Conservation (phyloP, 2,888 invertebrate species). For the Lissocephala sabroskyi region DNA sequence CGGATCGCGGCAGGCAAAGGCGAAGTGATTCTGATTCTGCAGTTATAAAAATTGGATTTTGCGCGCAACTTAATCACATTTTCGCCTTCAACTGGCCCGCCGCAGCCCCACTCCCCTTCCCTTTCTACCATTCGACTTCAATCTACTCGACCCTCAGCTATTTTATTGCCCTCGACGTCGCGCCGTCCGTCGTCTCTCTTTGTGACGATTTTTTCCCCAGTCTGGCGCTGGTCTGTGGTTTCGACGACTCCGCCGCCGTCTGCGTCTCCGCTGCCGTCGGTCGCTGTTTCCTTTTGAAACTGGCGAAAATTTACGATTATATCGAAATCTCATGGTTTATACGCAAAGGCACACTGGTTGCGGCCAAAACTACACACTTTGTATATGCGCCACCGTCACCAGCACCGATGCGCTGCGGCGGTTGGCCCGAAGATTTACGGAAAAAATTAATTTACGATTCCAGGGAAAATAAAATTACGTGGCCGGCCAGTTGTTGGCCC, state of each 20-base stretch:
- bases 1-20: conserved; percentile 27
- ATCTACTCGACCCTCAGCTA: conserved; percentile 35
- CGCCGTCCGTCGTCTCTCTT: too few species aligned
- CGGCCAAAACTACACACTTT: conserved; percentile 44
- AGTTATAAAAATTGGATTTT: conserved; percentile 64
- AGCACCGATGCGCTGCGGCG: neutral
- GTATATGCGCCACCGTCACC: conserved; percentile 26
- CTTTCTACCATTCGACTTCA: too few species aligned
- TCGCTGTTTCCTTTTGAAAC: conserved; percentile 20
- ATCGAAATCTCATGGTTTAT: conserved; percentile 65
- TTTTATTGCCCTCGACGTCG: conserved; percentile 57
- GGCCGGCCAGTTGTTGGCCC: conserved; percentile 5
- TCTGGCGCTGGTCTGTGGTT: neutral
- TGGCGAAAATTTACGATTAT: conserved; percentile 64
- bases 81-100: conserved; percentile 52
- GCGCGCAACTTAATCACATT: conserved; percentile 64
- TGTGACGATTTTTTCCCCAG: conserved; percentile 51
- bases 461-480: conserved; percentile 60
- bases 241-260: neutral
- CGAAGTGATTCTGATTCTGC: conserved; percentile 56
- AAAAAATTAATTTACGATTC: conserved; percentile 63
- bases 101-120: conserved; percentile 6
- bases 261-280: conserved; percentile 11
- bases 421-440: conserved; percentile 47
- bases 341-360: conserved; percentile 40